phyloP scores from a whole-genome alignment of 1,140 invertebrate species.

The Psilanteris sp. region DNA sequence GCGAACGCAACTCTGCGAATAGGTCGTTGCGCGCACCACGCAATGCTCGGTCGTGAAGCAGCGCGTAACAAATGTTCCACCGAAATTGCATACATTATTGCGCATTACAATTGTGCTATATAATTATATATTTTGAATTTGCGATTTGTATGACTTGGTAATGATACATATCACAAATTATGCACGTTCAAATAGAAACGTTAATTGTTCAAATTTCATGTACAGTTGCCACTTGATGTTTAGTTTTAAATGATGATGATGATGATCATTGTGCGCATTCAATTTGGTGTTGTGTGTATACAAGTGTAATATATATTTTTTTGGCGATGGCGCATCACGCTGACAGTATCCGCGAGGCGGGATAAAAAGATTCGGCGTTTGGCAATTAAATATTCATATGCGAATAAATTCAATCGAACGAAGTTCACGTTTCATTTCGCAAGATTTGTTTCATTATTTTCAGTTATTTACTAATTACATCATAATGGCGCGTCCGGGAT shows the following conservation, averaged over 20 bases:
- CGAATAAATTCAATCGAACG: no score
- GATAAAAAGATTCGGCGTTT: no score
- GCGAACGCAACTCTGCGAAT: constrained; percentile 14
- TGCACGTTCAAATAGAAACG: constrained; percentile 13
- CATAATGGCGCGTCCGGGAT: no score
- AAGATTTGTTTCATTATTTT: no score
- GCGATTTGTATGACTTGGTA: constrained; percentile 28
- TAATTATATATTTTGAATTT: constrained; percentile 47
- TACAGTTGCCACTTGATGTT: not conserved
- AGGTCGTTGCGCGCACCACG: constrained; percentile 22
- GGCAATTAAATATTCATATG: no score
- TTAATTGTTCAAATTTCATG: constrained; percentile 21
- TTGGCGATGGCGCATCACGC: no score
- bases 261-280: no score
- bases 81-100: constrained; percentile 56
- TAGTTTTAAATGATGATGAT: not conserved
- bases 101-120: constrained; percentile 29
- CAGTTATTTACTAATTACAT: no score
- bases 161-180: constrained; percentile 32
- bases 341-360: no score
- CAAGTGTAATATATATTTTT: no score
- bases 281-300: no score
- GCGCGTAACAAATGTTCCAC: constrained; percentile 39
- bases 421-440: no score
- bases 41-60: constrained; percentile 38